phyloP scores from a whole-genome alignment of 2,113 vertebrate genomes.

The Halcyon senegalensis region DNA sequence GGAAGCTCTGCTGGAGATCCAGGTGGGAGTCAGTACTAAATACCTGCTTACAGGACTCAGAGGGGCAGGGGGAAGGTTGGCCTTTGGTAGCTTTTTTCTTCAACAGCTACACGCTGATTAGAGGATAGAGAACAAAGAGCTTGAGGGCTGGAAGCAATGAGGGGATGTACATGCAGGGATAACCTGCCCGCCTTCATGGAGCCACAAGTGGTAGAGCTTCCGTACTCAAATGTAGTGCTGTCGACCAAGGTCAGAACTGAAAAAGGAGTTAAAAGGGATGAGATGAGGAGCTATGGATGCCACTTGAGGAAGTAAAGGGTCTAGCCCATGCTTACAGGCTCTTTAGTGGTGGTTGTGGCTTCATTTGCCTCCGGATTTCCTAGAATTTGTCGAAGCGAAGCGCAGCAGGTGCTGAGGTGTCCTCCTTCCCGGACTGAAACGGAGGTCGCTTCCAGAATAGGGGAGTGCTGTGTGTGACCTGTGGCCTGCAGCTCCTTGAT shows the following conservation, averaged over 20 bases:
- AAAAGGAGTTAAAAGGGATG: background rate
- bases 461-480: no score
- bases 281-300: no score
- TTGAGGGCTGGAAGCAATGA: background rate
- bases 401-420: no score
- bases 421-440: background rate
- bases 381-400: background rate
- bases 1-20: background rate
- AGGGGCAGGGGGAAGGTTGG: no score
- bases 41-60: background rate
- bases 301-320: background rate
- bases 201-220: background rate
- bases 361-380: background rate
- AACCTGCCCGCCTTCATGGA: accelerated
- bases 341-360: background rate
- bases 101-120: background rate
- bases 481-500: no score
- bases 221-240: background rate
- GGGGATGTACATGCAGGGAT: accelerated
- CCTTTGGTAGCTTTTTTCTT: background rate
- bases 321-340: accelerated
- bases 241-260: background rate
- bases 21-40: background rate
- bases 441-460: accelerated
- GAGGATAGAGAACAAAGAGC: background rate